These are phyloP conservation scores for Bothrops jararaca DNA, from an alignment of 2,113 vertebrate species.

Conservation along the genomic window DNA sequence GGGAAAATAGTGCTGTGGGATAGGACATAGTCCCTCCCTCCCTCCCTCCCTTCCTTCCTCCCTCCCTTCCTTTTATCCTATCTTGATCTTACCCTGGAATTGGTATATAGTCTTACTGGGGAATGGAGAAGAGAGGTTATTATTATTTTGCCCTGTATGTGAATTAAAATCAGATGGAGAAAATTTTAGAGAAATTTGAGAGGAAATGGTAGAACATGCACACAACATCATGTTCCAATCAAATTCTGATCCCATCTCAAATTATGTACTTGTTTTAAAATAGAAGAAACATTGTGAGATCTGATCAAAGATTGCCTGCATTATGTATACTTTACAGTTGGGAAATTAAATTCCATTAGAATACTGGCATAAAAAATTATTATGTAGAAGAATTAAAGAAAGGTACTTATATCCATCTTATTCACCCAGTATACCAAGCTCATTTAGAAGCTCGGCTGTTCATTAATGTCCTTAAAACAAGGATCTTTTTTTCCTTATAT, in stretches of 20 bases:
- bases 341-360: constrained; percentile 9
- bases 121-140: too few relatives aligned
- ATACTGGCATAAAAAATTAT: neutral
- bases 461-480: neutral
- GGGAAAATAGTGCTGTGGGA: neutral
- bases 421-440: neutral
- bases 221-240: neutral
- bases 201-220: neutral
- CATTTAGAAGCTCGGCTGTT: neutral
- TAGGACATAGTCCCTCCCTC: neutral
- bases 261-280: neutral
- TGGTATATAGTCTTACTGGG: neutral
- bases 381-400: neutral
- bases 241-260: neutral
- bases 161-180: neutral
- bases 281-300: constrained; percentile 22
- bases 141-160: neutral
- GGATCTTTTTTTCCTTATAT: neutral
- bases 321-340: neutral
- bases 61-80: neutral
- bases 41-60: too few relatives aligned
- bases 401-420: neutral
- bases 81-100: neutral
- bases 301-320: neutral
- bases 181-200: neutral